Percentiles rank a stretch among this genome's conserved stretches.
Evolutionary conservation across 2,888 invertebrate genomes (phyloP).

Genomic region (Spialia ferax): DNA sequence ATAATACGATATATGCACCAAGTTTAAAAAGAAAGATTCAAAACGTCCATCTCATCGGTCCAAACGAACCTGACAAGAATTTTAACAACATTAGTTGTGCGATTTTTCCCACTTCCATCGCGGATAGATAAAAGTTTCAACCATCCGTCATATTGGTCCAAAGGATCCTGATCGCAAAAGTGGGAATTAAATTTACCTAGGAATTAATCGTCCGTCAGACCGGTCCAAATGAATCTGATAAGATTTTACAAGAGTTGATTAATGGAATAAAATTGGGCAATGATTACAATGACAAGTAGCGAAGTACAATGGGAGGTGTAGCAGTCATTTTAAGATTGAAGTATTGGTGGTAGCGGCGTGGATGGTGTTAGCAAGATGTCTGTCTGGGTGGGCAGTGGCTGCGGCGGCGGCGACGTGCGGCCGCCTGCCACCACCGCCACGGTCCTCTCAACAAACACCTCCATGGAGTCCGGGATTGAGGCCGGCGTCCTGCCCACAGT

Average conservation of each 20-base stretch:
- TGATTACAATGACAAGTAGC: not conserved
- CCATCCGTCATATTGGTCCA: no score
- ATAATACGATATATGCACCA: no score
- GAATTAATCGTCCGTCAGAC: no score
- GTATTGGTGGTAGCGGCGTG: slow-evolving; percentile 60
- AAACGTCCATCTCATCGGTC: not conserved
- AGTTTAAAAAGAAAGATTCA: not conserved
- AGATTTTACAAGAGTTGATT: no score
- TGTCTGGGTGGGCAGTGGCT: slow-evolving; percentile 81
- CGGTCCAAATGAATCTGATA: no score
- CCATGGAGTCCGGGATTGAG: slow-evolving; percentile 89
- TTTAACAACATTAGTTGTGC: no score
- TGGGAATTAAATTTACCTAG: no score
- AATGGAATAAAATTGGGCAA: not conserved
- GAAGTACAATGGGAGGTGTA: not conserved
- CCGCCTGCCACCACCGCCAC: slow-evolving; percentile 70
- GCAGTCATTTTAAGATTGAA: slow-evolving; percentile 9
- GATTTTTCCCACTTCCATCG: no score
- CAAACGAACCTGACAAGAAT: not conserved
- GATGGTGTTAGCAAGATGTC: slow-evolving; percentile 81
- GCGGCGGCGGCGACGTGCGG: slow-evolving; percentile 66
- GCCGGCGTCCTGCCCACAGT: slow-evolving; percentile 91
- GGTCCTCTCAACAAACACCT: slow-evolving; percentile 80
- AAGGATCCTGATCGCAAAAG: no score
- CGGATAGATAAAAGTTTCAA: no score